Percentiles rank a stretch among this genome's conserved stretches.
phyloP scores from a whole-genome alignment of 2,888 invertebrate species.

The Polydrusus pterygomalis region DNA sequence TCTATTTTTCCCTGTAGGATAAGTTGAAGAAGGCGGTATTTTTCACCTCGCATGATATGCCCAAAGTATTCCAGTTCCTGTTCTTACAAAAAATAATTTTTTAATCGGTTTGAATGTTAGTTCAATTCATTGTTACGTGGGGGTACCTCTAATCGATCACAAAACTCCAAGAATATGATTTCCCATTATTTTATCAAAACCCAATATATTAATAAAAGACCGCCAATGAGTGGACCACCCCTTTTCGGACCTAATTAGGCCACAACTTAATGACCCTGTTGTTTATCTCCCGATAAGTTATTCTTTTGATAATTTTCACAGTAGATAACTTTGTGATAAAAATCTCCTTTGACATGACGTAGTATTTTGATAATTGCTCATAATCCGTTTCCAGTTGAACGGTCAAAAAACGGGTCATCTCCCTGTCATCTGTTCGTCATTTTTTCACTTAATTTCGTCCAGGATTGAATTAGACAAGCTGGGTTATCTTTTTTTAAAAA shows the following conservation, averaged over 20 bases:
- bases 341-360: conserved; percentile 65
- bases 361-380: conserved; percentile 67
- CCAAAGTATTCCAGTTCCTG: no score
- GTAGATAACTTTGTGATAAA: conserved; percentile 58
- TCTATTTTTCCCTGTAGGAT: no score
- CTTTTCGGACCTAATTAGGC: conserved; percentile 46
- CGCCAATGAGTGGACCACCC: conserved; percentile 44
- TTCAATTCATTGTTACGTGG: no score
- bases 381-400: conserved; percentile 56
- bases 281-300: conserved; percentile 42
- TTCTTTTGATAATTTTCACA: conserved; percentile 54
- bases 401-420: conserved; percentile 53
- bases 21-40: no score
- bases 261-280: conserved; percentile 41
- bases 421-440: conserved; percentile 64
- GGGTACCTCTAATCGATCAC: no score
- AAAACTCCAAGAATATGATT: no score
- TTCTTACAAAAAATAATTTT: no score
- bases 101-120: no score
- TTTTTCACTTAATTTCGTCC: conserved; percentile 67
- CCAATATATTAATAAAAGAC: conserved; percentile 10
- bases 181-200: not conserved
- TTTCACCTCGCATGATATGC: no score
- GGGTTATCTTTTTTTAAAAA: conserved; percentile 37
- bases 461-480: conserved; percentile 8